A percentile compares a stretch with the other conserved stretches of the same genome.
These are phyloP conservation scores for Calephelis nemesis DNA, from an alignment of 1,140 invertebrate genomes.

Conservation along the genomic window DNA sequence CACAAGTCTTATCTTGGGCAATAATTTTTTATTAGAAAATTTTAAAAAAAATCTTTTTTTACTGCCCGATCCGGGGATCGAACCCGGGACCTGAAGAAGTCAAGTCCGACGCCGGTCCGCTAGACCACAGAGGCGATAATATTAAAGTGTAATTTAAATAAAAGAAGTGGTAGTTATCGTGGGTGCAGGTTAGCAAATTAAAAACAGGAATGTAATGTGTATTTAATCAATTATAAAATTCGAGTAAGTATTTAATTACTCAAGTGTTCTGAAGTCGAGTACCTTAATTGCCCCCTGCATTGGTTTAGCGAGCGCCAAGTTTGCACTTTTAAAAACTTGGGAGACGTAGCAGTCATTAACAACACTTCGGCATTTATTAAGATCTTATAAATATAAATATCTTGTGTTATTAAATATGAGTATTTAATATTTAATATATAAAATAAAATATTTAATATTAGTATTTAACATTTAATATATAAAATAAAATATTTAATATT, in stretches of 20 bases:
- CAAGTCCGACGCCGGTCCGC: no score
- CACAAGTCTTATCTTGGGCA: no score
- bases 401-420: not conserved
- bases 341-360: slow-evolving; percentile 68
- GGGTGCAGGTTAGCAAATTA: no score
- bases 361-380: slow-evolving; percentile 61
- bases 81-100: no score
- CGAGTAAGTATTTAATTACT: slow-evolving; percentile 47
- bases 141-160: not conserved
- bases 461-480: no score
- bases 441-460: no score
- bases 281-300: slow-evolving; percentile 49
- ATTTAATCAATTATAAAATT: slow-evolving; percentile 27
- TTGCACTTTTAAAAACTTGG: slow-evolving; percentile 65
- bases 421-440: no score
- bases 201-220: no score
- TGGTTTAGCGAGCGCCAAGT: slow-evolving; percentile 48
- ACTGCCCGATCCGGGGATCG: no score
- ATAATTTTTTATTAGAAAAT: no score
- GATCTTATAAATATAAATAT: slow-evolving; percentile 4
- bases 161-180: no score
- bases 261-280: slow-evolving; percentile 38
- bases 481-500: no score
- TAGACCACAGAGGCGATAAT: not conserved
- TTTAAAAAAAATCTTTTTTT: not conserved